Conservation (phyloP, 2,888 invertebrate species). For the Allophyes oxyacanthae region DNA sequence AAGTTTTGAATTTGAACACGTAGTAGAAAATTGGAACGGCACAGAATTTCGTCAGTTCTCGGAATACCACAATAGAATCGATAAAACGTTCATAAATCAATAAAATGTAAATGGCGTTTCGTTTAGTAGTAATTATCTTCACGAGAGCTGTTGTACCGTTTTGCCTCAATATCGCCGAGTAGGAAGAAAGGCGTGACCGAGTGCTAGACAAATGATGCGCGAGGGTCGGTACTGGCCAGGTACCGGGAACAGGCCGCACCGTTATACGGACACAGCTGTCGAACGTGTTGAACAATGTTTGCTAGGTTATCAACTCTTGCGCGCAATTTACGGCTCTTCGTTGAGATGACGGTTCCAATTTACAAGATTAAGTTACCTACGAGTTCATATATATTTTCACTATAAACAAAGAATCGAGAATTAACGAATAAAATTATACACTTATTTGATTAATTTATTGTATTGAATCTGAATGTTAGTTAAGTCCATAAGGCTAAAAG, state of each 20-base stretch:
- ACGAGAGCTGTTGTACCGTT: conserved; percentile 43
- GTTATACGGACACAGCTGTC: conserved; percentile 46
- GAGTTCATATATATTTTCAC: not conserved
- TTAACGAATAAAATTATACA: not conserved
- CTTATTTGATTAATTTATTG: too few species aligned
- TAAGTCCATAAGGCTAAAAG: too few species aligned
- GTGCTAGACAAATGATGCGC: conserved; percentile 47
- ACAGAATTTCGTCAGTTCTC: not conserved
- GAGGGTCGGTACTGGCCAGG: conserved; percentile 8
- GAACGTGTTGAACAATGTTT: conserved; percentile 37
- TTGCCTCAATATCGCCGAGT: conserved; percentile 35
- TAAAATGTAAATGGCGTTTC: conserved; percentile 17
- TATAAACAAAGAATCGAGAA: not conserved
- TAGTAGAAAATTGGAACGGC: not conserved
- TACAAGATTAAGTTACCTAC: not conserved
- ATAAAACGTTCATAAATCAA: conserved; percentile 8
- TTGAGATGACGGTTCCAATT: not conserved
- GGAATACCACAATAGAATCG: not conserved
- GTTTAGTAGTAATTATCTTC: conserved; percentile 38
- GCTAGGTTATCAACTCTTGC: conserved; percentile 19
- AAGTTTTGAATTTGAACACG: too few species aligned
- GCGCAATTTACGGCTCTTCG: conserved; percentile 1
- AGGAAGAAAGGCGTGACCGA: conserved; percentile 37
- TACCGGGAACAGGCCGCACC: conserved; percentile 49
- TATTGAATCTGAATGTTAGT: too few species aligned